Percentiles rank a stretch among this genome's conserved stretches.
phyloP scores from a whole-genome alignment of 2,888 invertebrate species.

The Callimorpha dominula region DNA sequence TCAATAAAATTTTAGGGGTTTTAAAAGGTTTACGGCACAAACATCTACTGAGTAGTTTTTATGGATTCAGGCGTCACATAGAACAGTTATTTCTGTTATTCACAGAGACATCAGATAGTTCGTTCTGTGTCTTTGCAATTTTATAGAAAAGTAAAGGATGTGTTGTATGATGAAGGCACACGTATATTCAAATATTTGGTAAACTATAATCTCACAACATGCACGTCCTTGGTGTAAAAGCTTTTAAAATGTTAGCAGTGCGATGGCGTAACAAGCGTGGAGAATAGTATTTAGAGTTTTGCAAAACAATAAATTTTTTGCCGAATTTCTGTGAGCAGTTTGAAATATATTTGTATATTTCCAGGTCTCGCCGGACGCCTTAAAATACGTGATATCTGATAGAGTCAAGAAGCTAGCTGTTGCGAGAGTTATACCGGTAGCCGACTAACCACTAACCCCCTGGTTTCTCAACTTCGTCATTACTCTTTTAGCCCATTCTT shows the following conservation, averaged over 20 bases:
- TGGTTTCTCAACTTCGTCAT: not conserved
- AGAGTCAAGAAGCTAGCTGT: conserved; percentile 73
- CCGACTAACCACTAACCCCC: conserved; percentile 16
- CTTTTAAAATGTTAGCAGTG: no score
- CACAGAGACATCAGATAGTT: no score
- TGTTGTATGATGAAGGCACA: no score
- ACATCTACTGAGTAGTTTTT: not conserved
- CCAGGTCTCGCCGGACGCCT: conserved; percentile 74
- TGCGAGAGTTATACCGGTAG: conserved; percentile 64
- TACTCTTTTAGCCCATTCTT: not conserved
- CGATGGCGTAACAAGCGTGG: no score
- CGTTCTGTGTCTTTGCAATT: no score
- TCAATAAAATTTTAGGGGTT: not conserved
- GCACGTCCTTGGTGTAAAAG: no score
- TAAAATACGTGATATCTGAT: conserved; percentile 76
- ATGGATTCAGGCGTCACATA: no score
- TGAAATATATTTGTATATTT: conserved; percentile 19
- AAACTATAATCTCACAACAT: no score
- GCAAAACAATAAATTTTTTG: no score
- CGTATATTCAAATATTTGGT: no score
- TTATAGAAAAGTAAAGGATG: not conserved
- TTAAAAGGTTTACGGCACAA: not conserved
- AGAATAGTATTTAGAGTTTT: no score
- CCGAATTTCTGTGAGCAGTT: not conserved
- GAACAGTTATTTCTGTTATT: no score